A percentile compares a stretch with the other conserved stretches of the same genome.
Conservation (phyloP, 2,113 vertebrate genomes). For the Coptodon rendalli region DNA sequence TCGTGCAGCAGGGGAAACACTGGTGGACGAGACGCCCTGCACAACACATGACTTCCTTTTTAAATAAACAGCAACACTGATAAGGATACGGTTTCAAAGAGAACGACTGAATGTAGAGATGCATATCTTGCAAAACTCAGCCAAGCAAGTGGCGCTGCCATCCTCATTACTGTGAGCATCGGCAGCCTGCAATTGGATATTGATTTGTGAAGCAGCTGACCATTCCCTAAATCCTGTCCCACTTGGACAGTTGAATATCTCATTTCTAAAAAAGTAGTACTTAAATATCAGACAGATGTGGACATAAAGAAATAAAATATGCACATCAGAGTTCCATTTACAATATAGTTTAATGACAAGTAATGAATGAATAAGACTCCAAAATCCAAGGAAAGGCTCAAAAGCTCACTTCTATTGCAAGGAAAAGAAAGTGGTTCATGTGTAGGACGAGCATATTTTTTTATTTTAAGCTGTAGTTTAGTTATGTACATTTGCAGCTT, state of each 20-base stretch:
- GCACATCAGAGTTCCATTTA: not conserved
- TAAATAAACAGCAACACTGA: not conserved
- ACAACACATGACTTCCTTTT: not conserved
- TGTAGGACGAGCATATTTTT: not conserved
- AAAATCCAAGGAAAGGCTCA: not conserved
- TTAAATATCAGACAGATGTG: not conserved
- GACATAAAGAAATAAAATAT: not conserved
- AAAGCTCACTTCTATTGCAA: not conserved
- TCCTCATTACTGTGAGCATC: not conserved
- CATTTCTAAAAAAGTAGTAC: not conserved
- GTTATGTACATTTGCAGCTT: not conserved
- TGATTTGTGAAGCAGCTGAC: not conserved
- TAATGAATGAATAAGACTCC: not conserved
- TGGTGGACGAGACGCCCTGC: not conserved
- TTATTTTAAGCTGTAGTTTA: not conserved
- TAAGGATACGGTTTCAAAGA: slow-evolving; percentile 4
- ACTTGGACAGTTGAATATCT: not conserved
- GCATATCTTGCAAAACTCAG: not conserved
- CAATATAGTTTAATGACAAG: not conserved
- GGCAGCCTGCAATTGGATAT: not conserved
- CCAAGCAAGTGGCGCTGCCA: not conserved
- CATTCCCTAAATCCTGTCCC: not conserved
- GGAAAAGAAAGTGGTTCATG: not conserved
- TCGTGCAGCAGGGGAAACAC: not conserved
- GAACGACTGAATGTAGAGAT: not conserved